Conservation (phyloP, 2,113 vertebrate species). For the Peromyscus leucopus region DNA sequence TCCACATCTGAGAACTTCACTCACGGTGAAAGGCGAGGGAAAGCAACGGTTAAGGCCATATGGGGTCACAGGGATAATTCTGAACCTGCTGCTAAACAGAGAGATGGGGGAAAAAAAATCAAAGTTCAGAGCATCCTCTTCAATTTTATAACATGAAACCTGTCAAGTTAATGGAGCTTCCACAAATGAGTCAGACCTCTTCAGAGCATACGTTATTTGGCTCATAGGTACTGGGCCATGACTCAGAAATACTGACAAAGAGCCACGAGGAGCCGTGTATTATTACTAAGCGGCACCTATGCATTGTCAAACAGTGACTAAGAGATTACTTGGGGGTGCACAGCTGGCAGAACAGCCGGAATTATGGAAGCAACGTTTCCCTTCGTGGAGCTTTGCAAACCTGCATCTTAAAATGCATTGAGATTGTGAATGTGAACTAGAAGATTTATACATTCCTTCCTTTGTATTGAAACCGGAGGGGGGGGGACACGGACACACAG, state of each 20-base stretch:
- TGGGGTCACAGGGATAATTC: background rate
- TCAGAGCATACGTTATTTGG: constrained; percentile 38
- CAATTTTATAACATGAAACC: constrained; percentile 29
- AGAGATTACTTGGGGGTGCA: background rate
- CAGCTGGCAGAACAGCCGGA: background rate
- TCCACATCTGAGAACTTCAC: background rate
- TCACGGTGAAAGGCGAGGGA: background rate
- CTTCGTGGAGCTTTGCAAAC: constrained; percentile 18
- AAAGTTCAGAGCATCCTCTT: constrained; percentile 41
- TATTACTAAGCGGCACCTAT: background rate
- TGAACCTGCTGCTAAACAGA: constrained; percentile 1
- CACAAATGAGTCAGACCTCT: constrained; percentile 50
- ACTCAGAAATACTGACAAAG: constrained; percentile 72
- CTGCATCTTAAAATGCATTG: constrained; percentile 2
- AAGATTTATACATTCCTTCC: background rate
- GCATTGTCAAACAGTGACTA: constrained; percentile 31
- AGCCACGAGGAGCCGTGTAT: background rate
- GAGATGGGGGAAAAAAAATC: background rate
- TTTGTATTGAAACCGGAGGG: background rate
- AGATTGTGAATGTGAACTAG: background rate
- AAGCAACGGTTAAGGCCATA: background rate
- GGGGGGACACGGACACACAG: background rate
- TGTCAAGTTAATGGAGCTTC: constrained; percentile 64
- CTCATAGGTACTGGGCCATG: constrained; percentile 41
- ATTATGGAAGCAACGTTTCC: background rate